Evolutionary conservation across 2,797 vertebrate genomes (phyloP), one percentile per base, ranked within the genome.

Genomic region (Odontamblyopus rebecca): DNA sequence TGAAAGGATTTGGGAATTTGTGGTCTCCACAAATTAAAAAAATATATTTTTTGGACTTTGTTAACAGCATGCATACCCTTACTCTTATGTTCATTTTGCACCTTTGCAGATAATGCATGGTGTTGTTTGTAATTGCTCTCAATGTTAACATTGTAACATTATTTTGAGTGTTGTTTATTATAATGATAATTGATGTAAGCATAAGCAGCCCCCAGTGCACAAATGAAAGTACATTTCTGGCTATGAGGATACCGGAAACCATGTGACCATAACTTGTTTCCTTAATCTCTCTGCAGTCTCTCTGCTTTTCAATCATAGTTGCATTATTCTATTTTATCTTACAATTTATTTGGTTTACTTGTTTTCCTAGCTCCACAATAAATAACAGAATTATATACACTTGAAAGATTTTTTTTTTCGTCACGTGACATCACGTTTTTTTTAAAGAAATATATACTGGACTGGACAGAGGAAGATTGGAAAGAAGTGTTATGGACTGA

Each of bases 331-430:
- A 86, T 89, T 67, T 81, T 85, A 81, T 88, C 81, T 89, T 90
- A 48, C 83, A 79, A 63, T 88, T 88, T 88, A 76, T 92, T 91
- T 91, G 86, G 84, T 91, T 94, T 90, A 86, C 84, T 89, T 92
- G 61, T 91, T 90, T 90, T 90, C 88, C 82, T 88, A 90, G 88
- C 81, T 92, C 89, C 89, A 84, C 76, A 91, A 92, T 78, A 90
- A 92, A 91, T 89, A 92, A 91, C 18, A 62, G 11, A 57, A 57
- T 26, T 57, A 57, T 56, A 56, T 26, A 57, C 23, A 26, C 54
- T 26, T 57, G 54, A 26, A 26, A 56, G 19, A 6, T 54, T 6
- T 3, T 11, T 56, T 56, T 26, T 32, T 30, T 30, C 4, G 30
- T 30, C 30, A 23, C 23, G 23, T 23, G 23, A 23, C 23, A 23